These are phyloP conservation scores for Percopsis transmontana DNA, from an alignment of 2,113 vertebrate species.

Conservation along the genomic window DNA sequence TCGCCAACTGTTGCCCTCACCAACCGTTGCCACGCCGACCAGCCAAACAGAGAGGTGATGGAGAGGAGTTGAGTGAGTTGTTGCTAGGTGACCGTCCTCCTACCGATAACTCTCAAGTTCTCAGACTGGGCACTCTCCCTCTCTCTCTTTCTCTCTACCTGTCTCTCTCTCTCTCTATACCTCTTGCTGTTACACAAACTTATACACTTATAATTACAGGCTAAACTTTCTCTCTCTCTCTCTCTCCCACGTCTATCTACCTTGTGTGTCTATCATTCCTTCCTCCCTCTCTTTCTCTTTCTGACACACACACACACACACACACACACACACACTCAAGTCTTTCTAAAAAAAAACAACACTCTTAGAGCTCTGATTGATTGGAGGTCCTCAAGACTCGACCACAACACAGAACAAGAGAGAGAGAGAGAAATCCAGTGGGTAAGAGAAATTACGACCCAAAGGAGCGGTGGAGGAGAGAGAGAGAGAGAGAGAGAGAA, in stretches of 20 bases:
- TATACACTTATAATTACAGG: too few species aligned
- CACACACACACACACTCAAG: slow-evolving; percentile 78
- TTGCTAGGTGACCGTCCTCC: slow-evolving; percentile 60
- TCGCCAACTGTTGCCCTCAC: slow-evolving; percentile 56
- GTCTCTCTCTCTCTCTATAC: not conserved
- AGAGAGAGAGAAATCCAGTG: slow-evolving; percentile 30
- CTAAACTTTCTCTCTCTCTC: not conserved
- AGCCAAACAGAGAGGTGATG: slow-evolving; percentile 54
- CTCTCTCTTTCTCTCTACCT: not conserved
- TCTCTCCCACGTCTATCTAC: not conserved
- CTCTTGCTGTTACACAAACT: not conserved
- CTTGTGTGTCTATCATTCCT: not conserved
- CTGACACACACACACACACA: slow-evolving; percentile 1
- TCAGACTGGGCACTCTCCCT: not conserved
- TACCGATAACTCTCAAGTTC: slow-evolving; percentile 52
- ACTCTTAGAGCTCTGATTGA: slow-evolving; percentile 70
- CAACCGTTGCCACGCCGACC: slow-evolving; percentile 46
- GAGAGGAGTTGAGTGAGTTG: slow-evolving; percentile 63
- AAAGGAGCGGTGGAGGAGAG: too few species aligned
- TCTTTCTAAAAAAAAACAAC: slow-evolving; percentile 80
- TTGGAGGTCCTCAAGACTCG: slow-evolving; percentile 65
- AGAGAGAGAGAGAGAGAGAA: not conserved
- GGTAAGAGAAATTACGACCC: slow-evolving; percentile 38
- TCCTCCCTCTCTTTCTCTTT: not conserved
- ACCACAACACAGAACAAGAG: not conserved